Evolutionary conservation across 2,113 vertebrate genomes (phyloP), one percentile per base, ranked within the genome.

Genomic region (Macquaria australasica): DNA sequence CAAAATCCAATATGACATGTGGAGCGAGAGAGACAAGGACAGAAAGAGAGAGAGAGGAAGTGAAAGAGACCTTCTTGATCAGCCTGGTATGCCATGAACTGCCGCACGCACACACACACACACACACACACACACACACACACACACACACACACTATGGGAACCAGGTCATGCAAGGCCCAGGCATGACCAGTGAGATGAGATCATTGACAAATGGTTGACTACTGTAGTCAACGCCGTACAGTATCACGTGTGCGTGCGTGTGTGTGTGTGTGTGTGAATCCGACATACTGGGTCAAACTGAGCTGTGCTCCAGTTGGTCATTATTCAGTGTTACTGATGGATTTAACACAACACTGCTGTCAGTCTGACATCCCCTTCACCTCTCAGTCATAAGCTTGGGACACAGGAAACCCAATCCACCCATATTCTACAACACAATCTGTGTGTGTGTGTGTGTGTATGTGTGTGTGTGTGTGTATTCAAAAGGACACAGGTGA

Each of bases 141-240:
- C 60, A 73, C 74, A 58, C 60, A 55, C 69, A 76, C 56, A 64
- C 41, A 68, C 11, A 18, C 51, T 50, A 28, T 88, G 71, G 67
- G 51, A 92, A 90, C 71, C 87, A 89, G 89, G 89, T 92, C 89
- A 89, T 82, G 77, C 87, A 60, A 73, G 48, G 60, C 45, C 66
- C 21, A n/a, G 71, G 76, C 28, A 74, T 72, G 85, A 84, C 83
- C 78, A 83, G 58, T 43, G 81, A 77, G 81, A 89, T 90, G 87
- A 89, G 78, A 80, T 90, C 85, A 89, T 82, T 78, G 66, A 84
- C 91, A 86, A 90, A 67, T 90, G 83, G 83, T 84, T 34, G 11
- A 50, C 79, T 71, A 82, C 59, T 75, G 81, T 34, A 50, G 69
- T 83, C 72, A 72, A 85, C 70, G 64, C 37, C 23, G 53, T 45